A percentile compares a stretch with the other conserved stretches of the same genome.
These are phyloP conservation scores for Anagyrus pseudococci DNA, from an alignment of 2,888 invertebrate species.

Conservation along the genomic window DNA sequence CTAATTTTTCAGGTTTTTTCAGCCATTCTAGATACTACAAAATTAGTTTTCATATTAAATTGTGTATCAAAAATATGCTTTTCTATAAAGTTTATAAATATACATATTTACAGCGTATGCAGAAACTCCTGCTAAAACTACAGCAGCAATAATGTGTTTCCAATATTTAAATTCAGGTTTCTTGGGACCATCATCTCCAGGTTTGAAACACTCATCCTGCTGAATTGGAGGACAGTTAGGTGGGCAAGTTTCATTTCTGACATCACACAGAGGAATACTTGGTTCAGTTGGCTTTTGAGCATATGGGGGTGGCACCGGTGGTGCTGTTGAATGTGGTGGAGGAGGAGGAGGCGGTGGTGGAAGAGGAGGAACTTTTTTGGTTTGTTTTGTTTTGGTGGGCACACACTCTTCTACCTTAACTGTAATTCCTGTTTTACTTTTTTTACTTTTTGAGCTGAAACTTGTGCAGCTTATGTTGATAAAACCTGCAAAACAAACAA, in stretches of 20 bases:
- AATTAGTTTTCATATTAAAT: not conserved
- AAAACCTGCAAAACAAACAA: slow-evolving; percentile 28
- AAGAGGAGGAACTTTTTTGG: slow-evolving; percentile 24
- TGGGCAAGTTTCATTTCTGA: slow-evolving; percentile 47
- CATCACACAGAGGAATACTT: slow-evolving; percentile 45
- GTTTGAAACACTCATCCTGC: slow-evolving; percentile 29
- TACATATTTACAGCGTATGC: slow-evolving; percentile 46
- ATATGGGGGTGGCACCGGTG: slow-evolving; percentile 34
- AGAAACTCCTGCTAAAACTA: slow-evolving; percentile 53
- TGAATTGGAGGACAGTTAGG: slow-evolving; percentile 47
- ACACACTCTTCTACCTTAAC: slow-evolving; percentile 35
- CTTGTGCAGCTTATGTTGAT: slow-evolving; percentile 44
- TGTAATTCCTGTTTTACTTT: slow-evolving; percentile 25
- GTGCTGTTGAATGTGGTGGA: slow-evolving; percentile 52
- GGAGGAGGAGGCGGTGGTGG: slow-evolving; percentile 37
- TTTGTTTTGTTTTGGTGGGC: slow-evolving; percentile 19
- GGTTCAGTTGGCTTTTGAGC: slow-evolving; percentile 36
- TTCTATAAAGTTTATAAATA: not conserved
- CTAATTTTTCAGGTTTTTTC: slow-evolving; percentile 7
- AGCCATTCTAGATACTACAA: slow-evolving; percentile 27
- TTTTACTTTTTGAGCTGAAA: slow-evolving; percentile 42
- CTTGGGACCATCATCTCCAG: slow-evolving; percentile 29
- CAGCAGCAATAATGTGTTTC: slow-evolving; percentile 53
- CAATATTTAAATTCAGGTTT: slow-evolving; percentile 45
- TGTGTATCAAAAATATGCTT: not conserved